These are phyloP conservation scores for Philopotamus ludificatus DNA, from an alignment of 1,140 invertebrate species.

Conservation along the genomic window DNA sequence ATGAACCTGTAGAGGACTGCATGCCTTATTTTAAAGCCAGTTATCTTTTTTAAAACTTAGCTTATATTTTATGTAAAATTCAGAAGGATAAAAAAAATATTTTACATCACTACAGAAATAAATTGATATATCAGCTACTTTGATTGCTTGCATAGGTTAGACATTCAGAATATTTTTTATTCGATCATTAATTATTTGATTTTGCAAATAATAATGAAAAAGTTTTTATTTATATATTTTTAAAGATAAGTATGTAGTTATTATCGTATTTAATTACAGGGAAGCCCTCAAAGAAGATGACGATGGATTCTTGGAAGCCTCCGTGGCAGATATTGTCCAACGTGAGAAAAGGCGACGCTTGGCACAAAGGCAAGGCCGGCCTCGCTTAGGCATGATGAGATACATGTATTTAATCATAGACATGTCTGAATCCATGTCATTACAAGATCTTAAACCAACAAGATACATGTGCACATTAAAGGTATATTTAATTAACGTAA, in stretches of 20 bases:
- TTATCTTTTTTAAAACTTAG: too few relatives aligned
- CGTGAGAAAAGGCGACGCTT: slow-evolving; percentile 78
- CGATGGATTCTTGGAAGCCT: slow-evolving; percentile 83
- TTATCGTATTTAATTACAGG: too few relatives aligned
- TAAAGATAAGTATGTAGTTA: too few relatives aligned
- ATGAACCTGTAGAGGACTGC: too few relatives aligned
- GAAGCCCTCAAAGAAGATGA: slow-evolving; percentile 96
- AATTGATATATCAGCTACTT: too few relatives aligned
- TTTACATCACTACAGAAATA: too few relatives aligned
- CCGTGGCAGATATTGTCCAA: slow-evolving; percentile 87
- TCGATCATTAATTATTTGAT: not conserved
- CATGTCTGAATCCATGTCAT: slow-evolving; percentile 89
- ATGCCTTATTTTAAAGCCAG: too few relatives aligned
- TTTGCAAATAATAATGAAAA: not conserved
- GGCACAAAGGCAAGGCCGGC: slow-evolving; percentile 69
- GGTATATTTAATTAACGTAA: slow-evolving; percentile 54
- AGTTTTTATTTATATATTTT: too few relatives aligned
- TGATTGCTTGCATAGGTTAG: too few relatives aligned
- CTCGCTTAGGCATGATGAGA: slow-evolving; percentile 93
- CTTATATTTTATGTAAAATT: too few relatives aligned
- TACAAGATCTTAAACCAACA: slow-evolving; percentile 95
- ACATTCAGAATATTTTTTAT: not conserved
- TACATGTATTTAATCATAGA: slow-evolving; percentile 92
- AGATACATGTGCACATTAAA: slow-evolving; percentile 85
- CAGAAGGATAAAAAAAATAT: too few relatives aligned